These are phyloP conservation scores for Vireo griseus DNA, from an alignment of 2,797 vertebrate genomes.

Conservation along the genomic window DNA sequence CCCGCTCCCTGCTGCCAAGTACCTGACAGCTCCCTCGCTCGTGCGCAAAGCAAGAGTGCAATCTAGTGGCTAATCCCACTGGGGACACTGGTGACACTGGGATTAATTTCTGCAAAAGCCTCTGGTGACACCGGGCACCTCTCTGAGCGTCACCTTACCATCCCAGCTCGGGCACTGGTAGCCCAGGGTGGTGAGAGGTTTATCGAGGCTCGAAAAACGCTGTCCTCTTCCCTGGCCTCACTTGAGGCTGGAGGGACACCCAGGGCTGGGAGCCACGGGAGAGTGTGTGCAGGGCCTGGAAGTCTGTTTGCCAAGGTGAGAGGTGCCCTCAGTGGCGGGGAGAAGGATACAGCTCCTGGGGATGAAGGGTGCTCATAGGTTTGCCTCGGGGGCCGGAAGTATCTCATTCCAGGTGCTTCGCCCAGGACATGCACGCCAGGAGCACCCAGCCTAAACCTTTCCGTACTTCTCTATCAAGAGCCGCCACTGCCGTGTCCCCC, in stretches of 20 bases:
- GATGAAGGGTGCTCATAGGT: accelerated
- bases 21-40: neutral
- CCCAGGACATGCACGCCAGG: neutral
- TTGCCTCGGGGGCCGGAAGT: neutral
- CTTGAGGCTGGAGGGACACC: too few relatives aligned
- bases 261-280: neutral
- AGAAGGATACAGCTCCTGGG: neutral
- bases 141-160: accelerated
- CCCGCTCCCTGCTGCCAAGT: neutral
- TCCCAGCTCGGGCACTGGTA: neutral
- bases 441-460: neutral
- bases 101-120: neutral
- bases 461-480: neutral
- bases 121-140: neutral
- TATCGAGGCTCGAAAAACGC: neutral
- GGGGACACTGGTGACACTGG: neutral
- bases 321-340: neutral
- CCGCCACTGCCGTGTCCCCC: accelerated
- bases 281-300: neutral
- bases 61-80: slow-evolving; percentile 25
- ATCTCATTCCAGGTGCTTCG: neutral
- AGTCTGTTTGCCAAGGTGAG: neutral
- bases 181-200: neutral
- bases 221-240: neutral
- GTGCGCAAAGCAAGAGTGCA: slow-evolving; percentile 24